Evolutionary conservation across 2,113 vertebrate genomes (phyloP).

Genomic region (Rafetus swinhoei): DNA sequence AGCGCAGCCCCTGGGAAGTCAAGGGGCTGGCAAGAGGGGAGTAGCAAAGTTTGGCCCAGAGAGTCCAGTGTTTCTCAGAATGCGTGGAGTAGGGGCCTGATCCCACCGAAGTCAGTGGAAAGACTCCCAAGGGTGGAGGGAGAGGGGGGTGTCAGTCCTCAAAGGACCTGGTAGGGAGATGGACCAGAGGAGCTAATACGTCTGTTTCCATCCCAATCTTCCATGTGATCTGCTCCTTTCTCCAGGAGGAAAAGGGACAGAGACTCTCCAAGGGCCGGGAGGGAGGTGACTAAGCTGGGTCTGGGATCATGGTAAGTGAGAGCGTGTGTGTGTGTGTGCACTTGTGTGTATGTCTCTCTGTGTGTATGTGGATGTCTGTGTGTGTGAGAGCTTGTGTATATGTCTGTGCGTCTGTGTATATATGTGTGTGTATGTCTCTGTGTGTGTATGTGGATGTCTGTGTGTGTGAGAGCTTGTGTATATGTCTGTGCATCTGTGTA

Average conservation of each 20-base stretch:
- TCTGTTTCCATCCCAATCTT: background rate
- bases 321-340: no score
- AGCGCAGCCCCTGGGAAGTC: background rate
- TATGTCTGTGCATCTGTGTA: no score
- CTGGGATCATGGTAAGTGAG: no score
- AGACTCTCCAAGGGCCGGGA: background rate
- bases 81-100: background rate
- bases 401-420: no score
- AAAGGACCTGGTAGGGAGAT: background rate
- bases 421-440: no score
- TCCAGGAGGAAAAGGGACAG: background rate
- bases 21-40: fast-evolving
- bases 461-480: no score
- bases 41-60: fast-evolving
- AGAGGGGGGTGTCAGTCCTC: background rate
- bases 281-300: background rate
- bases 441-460: no score
- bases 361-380: no score
- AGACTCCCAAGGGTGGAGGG: background rate
- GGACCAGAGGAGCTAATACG: background rate
- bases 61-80: background rate
- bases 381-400: no score
- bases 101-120: background rate
- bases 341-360: no score
- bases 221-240: background rate